Evolutionary conservation across 1,140 invertebrate species (phyloP).

Genomic region (Tetragonula clypearis): DNA sequence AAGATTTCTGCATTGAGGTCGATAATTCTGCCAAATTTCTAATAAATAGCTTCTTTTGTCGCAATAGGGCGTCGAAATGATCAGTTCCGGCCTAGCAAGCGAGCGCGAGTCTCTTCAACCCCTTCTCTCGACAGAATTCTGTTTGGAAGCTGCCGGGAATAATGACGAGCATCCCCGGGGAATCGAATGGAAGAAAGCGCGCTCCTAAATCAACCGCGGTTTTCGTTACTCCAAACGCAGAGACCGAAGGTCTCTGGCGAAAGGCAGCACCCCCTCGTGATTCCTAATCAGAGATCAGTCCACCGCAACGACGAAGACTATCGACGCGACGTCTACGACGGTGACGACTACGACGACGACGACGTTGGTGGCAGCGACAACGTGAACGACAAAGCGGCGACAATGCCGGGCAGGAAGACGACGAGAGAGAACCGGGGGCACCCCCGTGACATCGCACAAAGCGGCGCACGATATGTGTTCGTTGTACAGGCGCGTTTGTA

Average conservation of each 20-base stretch:
- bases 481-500: slow-evolving; percentile 68
- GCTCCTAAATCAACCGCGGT: slow-evolving; percentile 31
- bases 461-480: slow-evolving; percentile 47
- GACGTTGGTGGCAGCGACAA: not conserved
- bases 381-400: slow-evolving; percentile 40
- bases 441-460: slow-evolving; percentile 55
- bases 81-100: slow-evolving; percentile 6
- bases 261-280: not conserved
- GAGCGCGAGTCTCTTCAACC: not conserved
- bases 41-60: not conserved
- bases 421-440: slow-evolving; percentile 38
- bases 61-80: slow-evolving; percentile 16
- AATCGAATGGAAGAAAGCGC: not conserved
- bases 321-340: not conserved
- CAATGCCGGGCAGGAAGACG: slow-evolving; percentile 22
- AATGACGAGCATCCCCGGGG: not conserved
- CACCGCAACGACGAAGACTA: not conserved
- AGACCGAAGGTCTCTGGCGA: not conserved
- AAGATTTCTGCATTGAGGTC: not conserved
- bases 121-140: not conserved
- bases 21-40: not conserved
- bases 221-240: slow-evolving; percentile 21
- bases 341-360: not conserved
- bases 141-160: not conserved
- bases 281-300: slow-evolving; percentile 51